These are phyloP conservation scores for Chrysolina americana DNA, from an alignment of 2,888 invertebrate genomes.

Conservation along the genomic window DNA sequence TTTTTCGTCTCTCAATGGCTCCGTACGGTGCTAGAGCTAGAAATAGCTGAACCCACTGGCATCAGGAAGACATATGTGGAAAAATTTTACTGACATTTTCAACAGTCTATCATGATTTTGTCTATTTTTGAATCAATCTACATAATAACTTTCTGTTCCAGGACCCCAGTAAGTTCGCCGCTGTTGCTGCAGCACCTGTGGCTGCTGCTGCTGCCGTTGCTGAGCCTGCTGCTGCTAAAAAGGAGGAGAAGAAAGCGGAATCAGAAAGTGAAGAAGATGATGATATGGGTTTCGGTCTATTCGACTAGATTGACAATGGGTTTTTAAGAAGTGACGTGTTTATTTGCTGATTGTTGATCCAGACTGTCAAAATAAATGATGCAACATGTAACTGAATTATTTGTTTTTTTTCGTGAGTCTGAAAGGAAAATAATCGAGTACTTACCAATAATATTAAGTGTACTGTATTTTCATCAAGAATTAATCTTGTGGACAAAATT, in stretches of 20 bases:
- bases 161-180: constrained; percentile 96
- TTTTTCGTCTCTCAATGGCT: constrained; percentile 46
- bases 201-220: constrained; percentile 75
- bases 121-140: not conserved
- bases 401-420: constrained; percentile 33
- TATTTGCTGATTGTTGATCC: constrained; percentile 57
- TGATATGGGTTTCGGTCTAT: constrained; percentile 98
- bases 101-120: not conserved
- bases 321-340: constrained; percentile 44
- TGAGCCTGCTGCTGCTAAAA: constrained; percentile 78
- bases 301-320: constrained; percentile 75
- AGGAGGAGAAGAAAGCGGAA: constrained; percentile 87
- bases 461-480: no score
- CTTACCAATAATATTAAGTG: no score
- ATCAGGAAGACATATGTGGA: constrained; percentile 59
- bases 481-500: no score
- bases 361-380: constrained; percentile 60
- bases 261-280: constrained; percentile 91
- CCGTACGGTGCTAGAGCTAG: constrained; percentile 64
- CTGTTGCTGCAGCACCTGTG: constrained; percentile 73
- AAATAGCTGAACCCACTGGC: constrained; percentile 70
- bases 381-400: constrained; percentile 25
- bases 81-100: constrained; percentile 55
- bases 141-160: constrained; percentile 20
- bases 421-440: no score